Percentiles rank a stretch among this genome's conserved stretches.
phyloP scores from a whole-genome alignment of 2,888 invertebrate species.

The Nowickia ferox region DNA sequence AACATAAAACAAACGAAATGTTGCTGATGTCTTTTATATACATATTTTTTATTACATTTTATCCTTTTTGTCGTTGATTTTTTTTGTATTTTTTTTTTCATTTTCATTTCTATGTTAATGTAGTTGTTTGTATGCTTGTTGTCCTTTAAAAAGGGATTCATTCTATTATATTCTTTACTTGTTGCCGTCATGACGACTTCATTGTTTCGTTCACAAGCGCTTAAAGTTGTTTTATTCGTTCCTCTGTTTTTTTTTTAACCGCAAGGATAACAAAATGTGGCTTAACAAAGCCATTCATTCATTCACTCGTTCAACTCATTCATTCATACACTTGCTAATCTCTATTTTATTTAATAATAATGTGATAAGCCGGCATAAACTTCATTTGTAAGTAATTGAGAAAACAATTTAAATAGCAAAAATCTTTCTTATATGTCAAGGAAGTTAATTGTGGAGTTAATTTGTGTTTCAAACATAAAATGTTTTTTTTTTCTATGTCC shows the following conservation, averaged over 20 bases:
- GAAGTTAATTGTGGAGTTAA: constrained; percentile 40
- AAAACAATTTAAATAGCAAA: constrained; percentile 40
- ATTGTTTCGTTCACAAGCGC: constrained; percentile 65
- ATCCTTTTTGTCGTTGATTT: constrained; percentile 36
- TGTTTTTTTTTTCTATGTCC: background rate
- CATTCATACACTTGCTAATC: constrained; percentile 47
- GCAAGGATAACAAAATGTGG: constrained; percentile 71
- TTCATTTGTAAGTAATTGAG: constrained; percentile 62
- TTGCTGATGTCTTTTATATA: constrained; percentile 51
- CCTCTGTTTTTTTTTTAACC: constrained; percentile 23
- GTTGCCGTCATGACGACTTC: constrained; percentile 65
- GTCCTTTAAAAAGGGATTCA: constrained; percentile 63
- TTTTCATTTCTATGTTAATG: constrained; percentile 44
- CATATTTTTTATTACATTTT: constrained; percentile 55
- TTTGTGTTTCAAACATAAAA: background rate
- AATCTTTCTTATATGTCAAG: constrained; percentile 13
- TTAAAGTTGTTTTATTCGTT: constrained; percentile 42
- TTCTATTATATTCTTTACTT: constrained; percentile 60
- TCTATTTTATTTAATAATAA: constrained; percentile 52
- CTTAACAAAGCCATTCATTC: constrained; percentile 64
- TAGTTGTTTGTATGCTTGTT: constrained; percentile 44
- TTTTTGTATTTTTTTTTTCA: constrained; percentile 24
- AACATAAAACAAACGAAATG: constrained; percentile 50
- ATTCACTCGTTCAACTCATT: constrained; percentile 26
- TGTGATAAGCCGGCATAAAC: constrained; percentile 65